Evolutionary conservation across 2,797 vertebrate genomes (phyloP), one percentile per base, ranked within the genome.

Genomic region (Lateolabrax maculatus): DNA sequence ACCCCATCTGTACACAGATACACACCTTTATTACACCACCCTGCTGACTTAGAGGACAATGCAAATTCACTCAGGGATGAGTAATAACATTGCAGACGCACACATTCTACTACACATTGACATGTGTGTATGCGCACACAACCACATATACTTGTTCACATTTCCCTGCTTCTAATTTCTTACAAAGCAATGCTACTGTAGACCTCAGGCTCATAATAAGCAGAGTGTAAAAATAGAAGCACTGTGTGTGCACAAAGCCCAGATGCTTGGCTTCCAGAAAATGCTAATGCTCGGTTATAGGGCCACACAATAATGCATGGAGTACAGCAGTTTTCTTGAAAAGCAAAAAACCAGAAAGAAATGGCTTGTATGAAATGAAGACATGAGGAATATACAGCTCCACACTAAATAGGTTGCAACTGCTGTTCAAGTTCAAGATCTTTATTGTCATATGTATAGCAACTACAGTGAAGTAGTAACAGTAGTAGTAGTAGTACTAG

Each of bases 211-310:
- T 84, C 86, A 87, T 90, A 90, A 90, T 89, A 89, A 89, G 86
- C 74, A 75, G 55, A n/a, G 36, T 77, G 75, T 90, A 92, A 91
- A 93, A 93, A 93, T 92, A 93, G 93, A 91, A 91, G 29, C 80
- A 88, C 84, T 88, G 86, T 61, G 44, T 89, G 27, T 88, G 90
- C 89, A 91, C 79, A 92, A 90, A 91, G 80, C 82, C 75, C 90
- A 92, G 89, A 90, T 93, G 89, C 88, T 86, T 55, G 69, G 71
- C 81, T 88, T 83, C 65, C 67, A 82, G 58, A 85, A 91, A 86
- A 91, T 86, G 86, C 80, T 84, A 91, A 90, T 93, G n/a, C n/a
- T 89, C 71, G 73, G 69, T 81, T 79, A 49, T 7, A 65, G 36
- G 39, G 41, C 66, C 64, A 52, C 19, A 11, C 39, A 76, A 65